Evolutionary conservation across 2,888 invertebrate genomes (phyloP), one percentile per base, ranked within the genome.

Genomic region (Sceliomorpha sp.): DNA sequence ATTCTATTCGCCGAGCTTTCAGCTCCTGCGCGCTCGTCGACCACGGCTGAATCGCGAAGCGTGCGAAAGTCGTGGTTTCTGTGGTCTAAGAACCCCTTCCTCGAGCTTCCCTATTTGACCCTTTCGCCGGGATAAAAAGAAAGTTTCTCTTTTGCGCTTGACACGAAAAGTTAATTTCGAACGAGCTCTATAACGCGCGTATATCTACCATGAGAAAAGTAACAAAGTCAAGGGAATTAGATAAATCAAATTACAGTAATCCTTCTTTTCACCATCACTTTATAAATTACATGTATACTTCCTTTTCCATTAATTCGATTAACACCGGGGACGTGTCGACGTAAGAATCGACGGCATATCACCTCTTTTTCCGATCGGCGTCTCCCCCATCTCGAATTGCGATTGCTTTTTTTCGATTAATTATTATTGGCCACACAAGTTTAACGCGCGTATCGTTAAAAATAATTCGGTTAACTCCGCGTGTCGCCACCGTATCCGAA

Each of bases 91-190:
- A 72, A 51, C 56, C 67, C 51, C 55, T 31, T 37, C 42, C 56
- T 42, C 56, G 27, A 55, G 64, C 64, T 72, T 58, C 53, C 45
- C 64, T 62, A 69, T 72, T 64, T 69, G 64, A 69, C 68, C 69
- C 62, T 58, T 69, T 69, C 48, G 39, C 51, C 64, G 47, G 64
- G 51, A 64, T 64, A 53, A 58, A 72, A 66, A 64, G 63, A 69
- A 72, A 72, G 63, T 72, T 72, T 66, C 50, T 66, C 66, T 66
- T 55, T 53, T 62, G 58, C 64, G 60, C 64, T 64, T 69, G 72
- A 72, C 68, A 68, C 64, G 72, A 62, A 69, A 72, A 72, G 68
- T 72, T 72, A 72, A 72, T 72, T 72, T 64, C 53, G 34, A 68
- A 68, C 71, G 63, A 59, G 55, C 63, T 63, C 59, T 60, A 53